These are phyloP conservation scores for Cephus nigrinus DNA, from an alignment of 2,888 invertebrate species.

Conservation along the genomic window DNA sequence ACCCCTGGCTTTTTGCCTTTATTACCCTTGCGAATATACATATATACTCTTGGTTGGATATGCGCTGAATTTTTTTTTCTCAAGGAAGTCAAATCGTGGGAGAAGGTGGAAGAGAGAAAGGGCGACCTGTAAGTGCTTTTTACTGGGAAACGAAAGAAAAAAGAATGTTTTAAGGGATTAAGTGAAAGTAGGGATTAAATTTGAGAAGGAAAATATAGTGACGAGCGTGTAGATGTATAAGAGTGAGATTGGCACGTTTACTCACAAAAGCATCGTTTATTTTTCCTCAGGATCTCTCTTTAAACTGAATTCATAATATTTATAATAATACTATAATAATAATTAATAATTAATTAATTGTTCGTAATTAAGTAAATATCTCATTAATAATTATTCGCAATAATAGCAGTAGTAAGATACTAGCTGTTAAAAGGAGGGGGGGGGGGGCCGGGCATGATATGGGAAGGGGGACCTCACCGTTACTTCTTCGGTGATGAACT, in stretches of 20 bases:
- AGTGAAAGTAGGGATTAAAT: neutral
- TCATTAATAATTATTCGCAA: slow-evolving; percentile 46
- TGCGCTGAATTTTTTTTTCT: neutral
- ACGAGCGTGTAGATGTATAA: neutral
- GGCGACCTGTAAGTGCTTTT: neutral
- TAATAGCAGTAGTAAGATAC: slow-evolving; percentile 47
- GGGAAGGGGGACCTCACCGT: slow-evolving; percentile 28
- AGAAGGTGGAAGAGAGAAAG: neutral
- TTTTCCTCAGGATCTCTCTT: slow-evolving; percentile 52
- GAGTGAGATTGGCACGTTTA: slow-evolving; percentile 36
- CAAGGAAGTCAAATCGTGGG: neutral
- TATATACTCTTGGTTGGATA: neutral
- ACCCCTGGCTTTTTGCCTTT: slow-evolving; percentile 31
- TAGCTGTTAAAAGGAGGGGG: slow-evolving; percentile 43
- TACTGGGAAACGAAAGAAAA: slow-evolving; percentile 4
- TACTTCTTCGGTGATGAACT: slow-evolving; percentile 18
- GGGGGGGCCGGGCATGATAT: slow-evolving; percentile 43
- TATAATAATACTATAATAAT: slow-evolving; percentile 60
- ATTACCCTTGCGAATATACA: slow-evolving; percentile 40
- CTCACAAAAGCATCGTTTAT: slow-evolving; percentile 67
- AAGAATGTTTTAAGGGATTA: neutral
- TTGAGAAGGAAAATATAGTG: neutral
- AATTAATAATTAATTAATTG: slow-evolving; percentile 45
- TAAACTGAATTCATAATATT: slow-evolving; percentile 65
- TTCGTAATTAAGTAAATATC: slow-evolving; percentile 33